Base-by-base conservation (phyloP, 1,140 invertebrate genomes). In the Oncopodura yosiiana region DNA sequence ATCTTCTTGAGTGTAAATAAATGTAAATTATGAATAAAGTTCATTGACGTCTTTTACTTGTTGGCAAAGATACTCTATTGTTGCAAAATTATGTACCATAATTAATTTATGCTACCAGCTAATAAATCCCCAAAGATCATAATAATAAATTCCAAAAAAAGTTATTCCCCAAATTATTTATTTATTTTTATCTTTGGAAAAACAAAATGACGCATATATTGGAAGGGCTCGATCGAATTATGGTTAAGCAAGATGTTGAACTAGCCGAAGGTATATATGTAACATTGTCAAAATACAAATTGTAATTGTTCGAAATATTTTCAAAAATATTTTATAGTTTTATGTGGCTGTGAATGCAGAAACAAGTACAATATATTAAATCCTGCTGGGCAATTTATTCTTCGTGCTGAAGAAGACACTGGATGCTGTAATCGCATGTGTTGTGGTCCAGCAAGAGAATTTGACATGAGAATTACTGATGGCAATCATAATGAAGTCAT, bases 191-290 rank as follows among this genome's bases (percentile, higher is more conserved):
- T n/a, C n/a, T n/a, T n/a, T n/a, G n/a, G n/a, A n/a, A n/a, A n/a
- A n/a, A n/a, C n/a, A n/a, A n/a, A n/a, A n/a, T n/a, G n/a, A n/a
- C n/a, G n/a, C n/a, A n/a, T n/a, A n/a, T n/a, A n/a, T 82, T 94
- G 74, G 86, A 84, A 69, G 79, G 77, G 78, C 81, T 94, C 78
- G 89, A 94, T 71, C 81, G 87, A 63, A 73, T 94, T 38, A 74
- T 92, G 50, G 78, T 95, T 39, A 83, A 92, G 66, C 89, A 93
- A 70, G 87, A 91, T 73, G 78, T 88, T 9, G 87, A 93, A 68
- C 61, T 87, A 5, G 65, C 91, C 19, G 87, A 94, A 79, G 80
- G 81, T 84, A 73, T 8, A 24, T 50, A 38, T 50, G 9, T 3
- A 37, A 8, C 36, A 24, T 9, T 24, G 4, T 8, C 42, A 12